Base-by-base conservation (phyloP, 2,888 invertebrate species). In the Adela reaumurella region DNA sequence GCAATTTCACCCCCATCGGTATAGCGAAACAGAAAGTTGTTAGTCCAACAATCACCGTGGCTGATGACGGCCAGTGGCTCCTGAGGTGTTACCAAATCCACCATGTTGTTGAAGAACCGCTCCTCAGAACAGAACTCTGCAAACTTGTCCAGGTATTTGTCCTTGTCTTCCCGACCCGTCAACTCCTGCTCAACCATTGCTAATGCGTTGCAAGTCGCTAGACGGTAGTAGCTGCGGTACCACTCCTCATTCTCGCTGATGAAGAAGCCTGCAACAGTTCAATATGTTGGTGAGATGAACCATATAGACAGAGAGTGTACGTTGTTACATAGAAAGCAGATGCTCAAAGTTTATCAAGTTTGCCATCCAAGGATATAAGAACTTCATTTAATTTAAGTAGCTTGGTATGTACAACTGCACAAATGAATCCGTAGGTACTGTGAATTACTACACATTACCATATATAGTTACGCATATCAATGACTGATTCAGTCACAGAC, bases 31-130 rank as follows among this genome's bases (percentile, higher is more conserved):
- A 88, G 63, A 57, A 89, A 81, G 62, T 89, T 89, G 58, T 89
- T 89, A 1, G 86, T 87, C 88, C 88, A 89, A 59, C 88, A 88
- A 56, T 89, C 89, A 0, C 89, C 89, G 57, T 89, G 89, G 48
- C 87, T 84, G 54, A 89, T 85, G 2, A 88, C 87, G 0, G 87
- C 85, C 43, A 88, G 61, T 0, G 86, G 83, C 42, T 87, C 86
- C 55, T 78, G 77, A 0, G 83, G 78, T 2, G 81, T 74, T 1
- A 85, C 86, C 57, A 86, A 63, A 19, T 84, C 78, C 50, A 87
- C 79, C 88, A 89, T 88, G 20, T 80, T 81, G 6, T 78, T 76
- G 61, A 88, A 89, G 62, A 88, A 88, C 1, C 81, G 79, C 1
- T 85, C 81, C 56, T 83, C 82, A 41, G 78, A 78, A 46, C 87